Conservation (phyloP, 2,888 invertebrate genomes). For the Rhaphigaster nebulosa region DNA sequence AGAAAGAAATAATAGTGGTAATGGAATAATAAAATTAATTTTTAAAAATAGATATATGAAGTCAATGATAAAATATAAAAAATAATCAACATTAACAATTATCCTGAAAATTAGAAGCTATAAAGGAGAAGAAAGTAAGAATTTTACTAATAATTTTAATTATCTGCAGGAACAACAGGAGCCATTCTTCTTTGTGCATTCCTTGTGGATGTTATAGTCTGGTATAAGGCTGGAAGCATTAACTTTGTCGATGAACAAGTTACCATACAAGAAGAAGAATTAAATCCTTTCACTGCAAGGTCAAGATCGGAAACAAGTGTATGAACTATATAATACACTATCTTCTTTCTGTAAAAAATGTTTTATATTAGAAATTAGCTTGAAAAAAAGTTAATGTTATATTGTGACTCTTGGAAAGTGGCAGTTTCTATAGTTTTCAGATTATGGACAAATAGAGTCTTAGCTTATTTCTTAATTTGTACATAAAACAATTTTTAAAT, state of each 20-base stretch:
- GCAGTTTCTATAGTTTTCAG: slow-evolving; percentile 29
- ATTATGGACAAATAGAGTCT: background rate
- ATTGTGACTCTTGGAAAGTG: background rate
- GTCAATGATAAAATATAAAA: too few species aligned
- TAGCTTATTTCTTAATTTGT: slow-evolving; percentile 25
- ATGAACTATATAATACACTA: slow-evolving; percentile 58
- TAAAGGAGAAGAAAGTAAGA: too few species aligned
- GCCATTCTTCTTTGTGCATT: slow-evolving; percentile 89
- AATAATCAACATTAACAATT: background rate
- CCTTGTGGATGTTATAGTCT: slow-evolving; percentile 89
- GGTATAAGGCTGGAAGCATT: slow-evolving; percentile 90
- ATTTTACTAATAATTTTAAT: background rate
- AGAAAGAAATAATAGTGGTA: too few species aligned
- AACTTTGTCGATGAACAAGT: slow-evolving; percentile 76
- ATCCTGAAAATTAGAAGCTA: too few species aligned
- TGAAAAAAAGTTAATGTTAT: slow-evolving; percentile 9
- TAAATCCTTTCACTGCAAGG: slow-evolving; percentile 70
- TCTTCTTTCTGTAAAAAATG: slow-evolving; percentile 13
- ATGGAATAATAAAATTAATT: too few species aligned
- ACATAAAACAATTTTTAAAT: background rate
- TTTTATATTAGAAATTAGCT: slow-evolving; percentile 38
- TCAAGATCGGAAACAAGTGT: slow-evolving; percentile 67
- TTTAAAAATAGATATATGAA: too few species aligned
- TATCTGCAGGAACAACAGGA: slow-evolving; percentile 82
- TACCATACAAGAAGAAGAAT: slow-evolving; percentile 70